Conservation (phyloP, 2,797 vertebrate genomes). For the Enteromius radiatus region DNA sequence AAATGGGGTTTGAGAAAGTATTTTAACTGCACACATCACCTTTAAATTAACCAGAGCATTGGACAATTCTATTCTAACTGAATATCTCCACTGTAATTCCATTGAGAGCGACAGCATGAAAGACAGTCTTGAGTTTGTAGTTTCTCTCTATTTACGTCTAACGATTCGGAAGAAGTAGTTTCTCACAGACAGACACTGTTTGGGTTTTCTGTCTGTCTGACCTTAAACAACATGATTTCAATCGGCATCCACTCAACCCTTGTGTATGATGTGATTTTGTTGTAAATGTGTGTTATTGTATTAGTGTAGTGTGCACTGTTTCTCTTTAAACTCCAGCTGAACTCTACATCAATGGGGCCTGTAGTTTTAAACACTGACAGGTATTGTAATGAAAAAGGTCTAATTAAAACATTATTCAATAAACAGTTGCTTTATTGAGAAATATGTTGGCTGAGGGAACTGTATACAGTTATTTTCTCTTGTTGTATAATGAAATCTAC, state of each 20-base stretch:
- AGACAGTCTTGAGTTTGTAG: slow-evolving; percentile 4
- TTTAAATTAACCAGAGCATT: slow-evolving; percentile 22
- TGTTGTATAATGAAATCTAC: slow-evolving; percentile 44
- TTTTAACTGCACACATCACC: neutral
- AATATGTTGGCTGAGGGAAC: slow-evolving; percentile 14
- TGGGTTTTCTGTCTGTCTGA: slow-evolving; percentile 18
- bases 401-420: slow-evolving; percentile 56
- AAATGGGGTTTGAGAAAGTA: slow-evolving; percentile 1
- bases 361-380: slow-evolving; percentile 43
- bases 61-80: slow-evolving; percentile 25
- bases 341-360: slow-evolving; percentile 37
- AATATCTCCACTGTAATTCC: slow-evolving; percentile 20
- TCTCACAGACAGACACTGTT: slow-evolving; percentile 15
- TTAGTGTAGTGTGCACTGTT: slow-evolving; percentile 34
- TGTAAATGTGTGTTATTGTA: slow-evolving; percentile 41
- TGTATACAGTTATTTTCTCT: slow-evolving; percentile 39
- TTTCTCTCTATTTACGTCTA: slow-evolving; percentile 31
- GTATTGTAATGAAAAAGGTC: slow-evolving; percentile 32
- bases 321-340: slow-evolving; percentile 56
- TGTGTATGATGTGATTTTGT: slow-evolving; percentile 38
- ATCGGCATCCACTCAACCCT: slow-evolving; percentile 39
- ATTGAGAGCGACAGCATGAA: slow-evolving; percentile 2
- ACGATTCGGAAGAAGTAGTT: neutral
- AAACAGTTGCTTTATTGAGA: slow-evolving; percentile 55
- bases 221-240: slow-evolving; percentile 49